Evolutionary conservation across 2,797 vertebrate genomes (phyloP), one percentile per base, ranked within the genome.

Genomic region (Odontamblyopus lacepedii): DNA sequence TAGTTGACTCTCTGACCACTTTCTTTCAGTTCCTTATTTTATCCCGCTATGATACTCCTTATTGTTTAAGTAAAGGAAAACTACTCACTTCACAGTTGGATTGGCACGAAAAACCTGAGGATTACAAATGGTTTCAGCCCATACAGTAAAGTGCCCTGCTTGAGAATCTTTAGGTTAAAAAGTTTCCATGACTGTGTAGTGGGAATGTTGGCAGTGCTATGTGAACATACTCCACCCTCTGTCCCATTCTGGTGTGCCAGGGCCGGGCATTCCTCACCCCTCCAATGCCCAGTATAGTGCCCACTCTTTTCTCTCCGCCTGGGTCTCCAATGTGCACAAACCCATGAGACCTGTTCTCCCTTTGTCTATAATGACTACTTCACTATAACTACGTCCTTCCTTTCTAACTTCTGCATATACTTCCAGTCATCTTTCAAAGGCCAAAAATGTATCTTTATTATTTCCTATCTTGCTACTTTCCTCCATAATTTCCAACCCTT

Each of bases 221-320:
- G 84, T 86, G 85, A 87, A 88, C 82, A 82, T 77, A 86, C 87
- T 89, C 84, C 87, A 85, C 85, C 85, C 89, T 89, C 82, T 75
- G 69, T 84, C 85, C 83, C 80, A 73, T 83, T 83, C 79, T 82
- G 63, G 75, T 70, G 80, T 91, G 89, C 90, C 88, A 91, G 86
- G 85, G 74, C 87, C 78, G 77, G 87, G 89, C 89, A 91, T 92
- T 91, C 89, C 91, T 91, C 88, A 81, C 88, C 77, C 89, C 79
- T 88, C 87, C 82, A 84, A 77, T 75, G 86, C 85, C 81, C 83
- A 63, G 79, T 80, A 38, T 78, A 75, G 77, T 77, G 65, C 89
- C 83, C 85, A 29, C 74, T 82, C 80, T 84, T 81, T 70, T 79
- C 78, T 81, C 79, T 80, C 70, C 77, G 74, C 16, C 71, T 79